Evolutionary conservation across 2,888 invertebrate genomes (phyloP).

Genomic region (Strigamia maritima): DNA sequence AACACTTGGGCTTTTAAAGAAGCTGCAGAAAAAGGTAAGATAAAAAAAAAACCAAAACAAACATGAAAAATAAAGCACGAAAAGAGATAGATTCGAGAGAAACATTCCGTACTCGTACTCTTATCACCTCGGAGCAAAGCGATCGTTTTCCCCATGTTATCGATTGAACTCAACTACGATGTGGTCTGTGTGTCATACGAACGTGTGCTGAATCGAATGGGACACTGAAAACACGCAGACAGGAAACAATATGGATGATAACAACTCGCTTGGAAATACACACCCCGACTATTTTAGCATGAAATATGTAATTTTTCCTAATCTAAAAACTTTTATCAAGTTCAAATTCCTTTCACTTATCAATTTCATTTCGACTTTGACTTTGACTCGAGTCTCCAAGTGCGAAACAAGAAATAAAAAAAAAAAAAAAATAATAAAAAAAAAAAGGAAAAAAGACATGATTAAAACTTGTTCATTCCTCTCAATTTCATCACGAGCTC

Average conservation of each 20-base stretch:
- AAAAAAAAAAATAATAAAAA: no score
- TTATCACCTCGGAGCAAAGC: neutral
- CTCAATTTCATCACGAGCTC: neutral
- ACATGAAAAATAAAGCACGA: no score
- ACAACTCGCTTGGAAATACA: neutral
- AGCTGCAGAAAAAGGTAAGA: neutral
- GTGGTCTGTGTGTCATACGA: neutral
- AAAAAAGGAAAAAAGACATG: neutral
- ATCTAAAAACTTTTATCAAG: no score
- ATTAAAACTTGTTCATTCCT: neutral
- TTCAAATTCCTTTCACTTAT: no score
- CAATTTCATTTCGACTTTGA: no score
- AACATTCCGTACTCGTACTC: neutral
- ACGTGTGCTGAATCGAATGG: neutral
- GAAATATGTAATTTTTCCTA: no score
- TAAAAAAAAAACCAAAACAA: no score
- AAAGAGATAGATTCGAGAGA: neutral
- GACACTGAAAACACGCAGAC: neutral
- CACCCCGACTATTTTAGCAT: no score
- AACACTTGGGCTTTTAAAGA: neutral
- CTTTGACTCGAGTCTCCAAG: no score
- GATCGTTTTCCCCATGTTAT: neutral
- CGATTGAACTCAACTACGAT: neutral
- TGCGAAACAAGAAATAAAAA: no score
- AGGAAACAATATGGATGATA: neutral